Conservation (phyloP, 2,797 vertebrate genomes). For the Pagetopsis macropterus region DNA sequence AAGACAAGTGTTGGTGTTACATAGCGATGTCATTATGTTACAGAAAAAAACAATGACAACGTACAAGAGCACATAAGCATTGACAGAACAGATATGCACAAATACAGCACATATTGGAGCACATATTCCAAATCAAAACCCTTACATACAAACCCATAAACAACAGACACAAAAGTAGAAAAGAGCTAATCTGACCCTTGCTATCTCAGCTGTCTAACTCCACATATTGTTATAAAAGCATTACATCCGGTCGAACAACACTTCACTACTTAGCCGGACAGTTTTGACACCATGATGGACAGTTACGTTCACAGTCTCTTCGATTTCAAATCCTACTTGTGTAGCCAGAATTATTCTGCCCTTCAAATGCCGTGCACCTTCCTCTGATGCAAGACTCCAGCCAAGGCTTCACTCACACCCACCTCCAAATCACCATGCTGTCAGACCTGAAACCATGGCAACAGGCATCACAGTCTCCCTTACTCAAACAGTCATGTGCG, state of each 20-base stretch:
- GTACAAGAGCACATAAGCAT: no score
- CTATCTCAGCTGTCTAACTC: not conserved
- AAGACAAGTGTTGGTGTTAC: no score
- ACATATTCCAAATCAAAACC: no score
- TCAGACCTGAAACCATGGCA: constrained; percentile 69
- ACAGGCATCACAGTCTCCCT: constrained; percentile 48
- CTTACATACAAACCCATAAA: no score
- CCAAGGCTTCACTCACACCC: constrained; percentile 50
- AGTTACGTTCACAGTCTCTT: constrained; percentile 32
- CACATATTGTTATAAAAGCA: constrained; percentile 1
- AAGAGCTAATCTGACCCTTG: no score
- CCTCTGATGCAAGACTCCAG: constrained; percentile 38
- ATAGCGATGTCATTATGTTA: no score
- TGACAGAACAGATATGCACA: no score
- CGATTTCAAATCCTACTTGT: constrained; percentile 22
- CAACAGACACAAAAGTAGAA: no score
- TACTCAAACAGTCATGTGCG: constrained; percentile 2
- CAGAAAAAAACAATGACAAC: no score
- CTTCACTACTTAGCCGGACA: not conserved
- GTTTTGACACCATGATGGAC: constrained; percentile 30
- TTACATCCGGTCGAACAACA: constrained; percentile 22
- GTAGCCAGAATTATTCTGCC: constrained; percentile 42
- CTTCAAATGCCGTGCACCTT: constrained; percentile 51
- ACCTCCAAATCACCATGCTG: constrained; percentile 51
- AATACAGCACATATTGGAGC: no score